Evolutionary conservation across 2,888 invertebrate species (phyloP).

Genomic region (Lutraria lutraria): DNA sequence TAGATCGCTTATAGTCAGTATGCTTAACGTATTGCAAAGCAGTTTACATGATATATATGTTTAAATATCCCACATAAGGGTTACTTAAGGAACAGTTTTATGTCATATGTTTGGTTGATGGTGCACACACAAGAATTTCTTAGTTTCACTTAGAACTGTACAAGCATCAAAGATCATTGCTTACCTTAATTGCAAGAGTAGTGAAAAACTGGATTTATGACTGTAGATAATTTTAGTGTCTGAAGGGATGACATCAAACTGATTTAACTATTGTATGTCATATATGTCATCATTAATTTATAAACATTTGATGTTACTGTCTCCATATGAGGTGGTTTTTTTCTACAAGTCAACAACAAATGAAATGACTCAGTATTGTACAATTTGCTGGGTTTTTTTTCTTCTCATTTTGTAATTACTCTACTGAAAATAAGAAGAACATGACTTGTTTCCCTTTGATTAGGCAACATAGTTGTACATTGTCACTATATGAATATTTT

Average conservation of each 20-base stretch:
- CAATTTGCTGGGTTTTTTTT: background rate
- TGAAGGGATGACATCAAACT: too few relatives aligned
- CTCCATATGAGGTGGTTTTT: background rate
- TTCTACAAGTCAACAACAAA: too few relatives aligned
- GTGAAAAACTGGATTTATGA: too few relatives aligned
- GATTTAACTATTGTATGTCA: too few relatives aligned
- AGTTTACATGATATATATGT: background rate
- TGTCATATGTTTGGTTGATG: background rate
- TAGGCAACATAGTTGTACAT: background rate
- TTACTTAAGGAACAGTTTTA: background rate
- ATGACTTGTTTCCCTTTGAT: background rate
- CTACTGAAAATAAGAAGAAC: background rate
- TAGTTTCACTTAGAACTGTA: background rate
- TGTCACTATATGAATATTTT: too few relatives aligned
- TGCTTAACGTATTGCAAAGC: slow-evolving; percentile 1
- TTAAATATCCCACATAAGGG: background rate
- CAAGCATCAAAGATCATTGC: background rate
- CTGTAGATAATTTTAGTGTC: too few relatives aligned
- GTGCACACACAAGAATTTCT: background rate
- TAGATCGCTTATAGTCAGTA: slow-evolving; percentile 21
- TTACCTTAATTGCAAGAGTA: background rate
- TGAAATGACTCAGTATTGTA: background rate
- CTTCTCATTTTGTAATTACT: background rate
- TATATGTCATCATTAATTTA: too few relatives aligned
- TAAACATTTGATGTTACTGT: background rate